Conservation (phyloP, 2,797 vertebrate species). For the Bovichtus variegatus region DNA sequence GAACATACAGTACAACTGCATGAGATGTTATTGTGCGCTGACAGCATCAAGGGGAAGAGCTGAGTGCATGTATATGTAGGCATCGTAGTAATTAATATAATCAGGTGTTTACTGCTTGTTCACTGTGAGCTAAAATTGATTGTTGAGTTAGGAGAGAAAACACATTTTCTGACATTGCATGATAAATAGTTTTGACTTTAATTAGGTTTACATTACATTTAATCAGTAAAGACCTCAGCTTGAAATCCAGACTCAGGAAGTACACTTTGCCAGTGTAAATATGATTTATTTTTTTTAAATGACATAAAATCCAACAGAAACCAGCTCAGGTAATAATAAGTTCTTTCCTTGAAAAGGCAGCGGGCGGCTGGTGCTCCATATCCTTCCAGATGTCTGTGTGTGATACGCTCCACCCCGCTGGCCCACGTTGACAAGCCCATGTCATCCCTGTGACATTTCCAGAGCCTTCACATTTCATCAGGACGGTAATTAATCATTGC, state of each 20-base stretch:
- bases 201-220: conserved; percentile 40
- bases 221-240: conserved; percentile 5
- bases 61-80: conserved; percentile 18
- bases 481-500: conserved; percentile 84
- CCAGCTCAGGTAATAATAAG: conserved; percentile 33
- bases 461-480: conserved; percentile 84
- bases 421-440: conserved; percentile 67
- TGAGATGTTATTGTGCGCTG: conserved; percentile 45
- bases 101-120: conserved; percentile 49
- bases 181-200: conserved; percentile 36
- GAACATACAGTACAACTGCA: conserved; percentile 45
- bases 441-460: conserved; percentile 83
- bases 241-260: conserved; percentile 4
- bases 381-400: conserved; percentile 75
- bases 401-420: conserved; percentile 57
- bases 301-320: conserved; percentile 24
- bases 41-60: conserved; percentile 10
- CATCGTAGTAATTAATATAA: conserved; percentile 27
- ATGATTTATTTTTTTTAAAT: conserved; percentile 11
- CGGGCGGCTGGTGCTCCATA: conserved; percentile 36
- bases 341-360: conserved; percentile 35
- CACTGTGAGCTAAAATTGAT: conserved; percentile 34
- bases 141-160: conserved; percentile 24
- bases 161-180: conserved; percentile 20
- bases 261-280: not conserved